Conservation (phyloP, 1,140 invertebrate species). For the Semibalanus balanoides region DNA sequence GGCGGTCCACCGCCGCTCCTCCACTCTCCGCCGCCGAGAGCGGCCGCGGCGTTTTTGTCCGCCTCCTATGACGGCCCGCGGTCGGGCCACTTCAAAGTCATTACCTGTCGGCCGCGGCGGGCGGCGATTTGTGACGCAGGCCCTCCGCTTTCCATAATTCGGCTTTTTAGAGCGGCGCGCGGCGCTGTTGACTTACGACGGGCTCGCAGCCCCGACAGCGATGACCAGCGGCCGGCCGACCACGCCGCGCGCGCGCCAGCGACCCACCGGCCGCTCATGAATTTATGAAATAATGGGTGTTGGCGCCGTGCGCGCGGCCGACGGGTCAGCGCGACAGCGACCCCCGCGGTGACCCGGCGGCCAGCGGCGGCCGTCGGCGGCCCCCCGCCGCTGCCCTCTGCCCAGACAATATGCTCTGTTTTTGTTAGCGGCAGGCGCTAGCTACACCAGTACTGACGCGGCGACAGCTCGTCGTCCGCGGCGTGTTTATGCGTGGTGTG, state of each 20-base stretch:
- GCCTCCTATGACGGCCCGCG: not conserved
- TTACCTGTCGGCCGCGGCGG: not conserved
- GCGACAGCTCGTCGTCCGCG: not conserved
- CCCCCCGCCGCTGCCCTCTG: not conserved
- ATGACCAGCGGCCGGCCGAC: not conserved
- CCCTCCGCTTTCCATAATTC: conserved; percentile 1
- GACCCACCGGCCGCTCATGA: not conserved
- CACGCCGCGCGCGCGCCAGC: not conserved
- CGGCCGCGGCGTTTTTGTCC: not conserved
- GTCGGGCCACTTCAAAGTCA: not conserved
- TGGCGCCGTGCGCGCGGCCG: not conserved
- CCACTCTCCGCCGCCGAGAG: not conserved
- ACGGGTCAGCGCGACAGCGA: not conserved
- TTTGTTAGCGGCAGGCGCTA: not conserved
- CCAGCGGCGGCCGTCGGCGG: too few species aligned
- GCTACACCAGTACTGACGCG: not conserved
- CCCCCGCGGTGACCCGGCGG: not conserved
- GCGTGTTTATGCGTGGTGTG: not conserved
- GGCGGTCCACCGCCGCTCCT: not conserved
- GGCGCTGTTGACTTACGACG: not conserved
- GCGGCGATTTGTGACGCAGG: not conserved
- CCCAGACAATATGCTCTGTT: not conserved
- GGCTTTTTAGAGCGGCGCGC: not conserved
- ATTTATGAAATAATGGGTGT: conserved; percentile 1
- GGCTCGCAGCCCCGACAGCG: not conserved